Conservation (phyloP, 2,113 vertebrate species). For the Anoplopoma fimbria region DNA sequence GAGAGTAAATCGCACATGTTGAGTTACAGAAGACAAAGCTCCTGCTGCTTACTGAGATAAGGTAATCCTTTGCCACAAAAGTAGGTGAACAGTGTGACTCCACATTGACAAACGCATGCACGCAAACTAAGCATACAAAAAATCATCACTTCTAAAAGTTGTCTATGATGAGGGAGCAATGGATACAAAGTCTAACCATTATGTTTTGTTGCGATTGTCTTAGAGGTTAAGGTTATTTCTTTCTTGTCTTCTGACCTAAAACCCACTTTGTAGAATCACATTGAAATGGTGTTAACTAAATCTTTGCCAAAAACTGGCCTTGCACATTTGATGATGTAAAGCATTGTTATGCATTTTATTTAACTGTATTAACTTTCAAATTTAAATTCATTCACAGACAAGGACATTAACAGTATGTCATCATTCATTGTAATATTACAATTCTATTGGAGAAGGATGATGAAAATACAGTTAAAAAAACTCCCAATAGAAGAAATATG, state of each 20-base stretch:
- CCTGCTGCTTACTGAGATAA: constrained; percentile 73
- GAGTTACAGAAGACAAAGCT: constrained; percentile 72
- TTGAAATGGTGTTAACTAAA: background rate
- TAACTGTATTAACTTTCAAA: background rate
- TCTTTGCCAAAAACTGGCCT: background rate
- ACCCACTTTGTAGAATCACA: background rate
- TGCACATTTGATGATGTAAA: background rate
- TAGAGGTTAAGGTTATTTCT: no score
- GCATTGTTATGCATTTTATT: background rate
- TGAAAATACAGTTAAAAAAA: background rate
- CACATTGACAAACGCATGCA: constrained; percentile 48
- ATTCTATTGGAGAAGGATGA: background rate
- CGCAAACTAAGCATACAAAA: constrained; percentile 14
- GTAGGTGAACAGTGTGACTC: constrained; percentile 59
- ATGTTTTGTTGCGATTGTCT: background rate
- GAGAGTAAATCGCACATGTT: constrained; percentile 71
- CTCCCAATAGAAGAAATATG: background rate
- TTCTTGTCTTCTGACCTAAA: background rate
- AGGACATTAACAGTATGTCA: background rate
- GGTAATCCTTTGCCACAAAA: constrained; percentile 72
- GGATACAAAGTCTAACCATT: background rate
- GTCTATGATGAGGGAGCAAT: constrained; percentile 9
- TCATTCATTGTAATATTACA: background rate
- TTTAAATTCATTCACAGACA: background rate
- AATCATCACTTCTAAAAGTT: constrained; percentile 10